Base-by-base conservation (phyloP, 1,140 invertebrate species). In the Phortica variegata region DNA sequence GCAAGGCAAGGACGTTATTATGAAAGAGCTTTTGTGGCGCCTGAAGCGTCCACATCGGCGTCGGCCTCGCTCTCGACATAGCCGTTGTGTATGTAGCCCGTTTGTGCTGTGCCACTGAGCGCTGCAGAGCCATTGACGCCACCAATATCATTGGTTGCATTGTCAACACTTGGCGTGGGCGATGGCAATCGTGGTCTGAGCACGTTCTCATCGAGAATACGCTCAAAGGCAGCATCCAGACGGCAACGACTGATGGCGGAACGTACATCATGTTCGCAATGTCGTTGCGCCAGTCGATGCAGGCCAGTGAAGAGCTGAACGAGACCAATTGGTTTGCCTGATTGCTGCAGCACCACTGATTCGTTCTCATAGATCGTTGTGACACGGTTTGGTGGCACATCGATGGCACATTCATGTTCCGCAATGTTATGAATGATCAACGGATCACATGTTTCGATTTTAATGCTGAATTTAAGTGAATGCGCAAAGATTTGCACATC, bases 201-300 rank as follows among this genome's bases (percentile, higher is more conserved):
- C n/a, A n/a, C n/a, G n/a, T n/a, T n/a, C n/a, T n/a, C n/a, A 36
- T 75, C 72, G 7, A 75, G 51, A 13, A 75, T 75, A 4, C 66
- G 49, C 40, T 75, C 72, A 20, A 75, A 75, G 6, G 75, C 63
- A 1, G 58, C 47, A 52, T 75, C 72, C 16, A 75, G 62, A 12
- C 61, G 65, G 33, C 72, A 75, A 6, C 57, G 60, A 20, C 20
- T 71, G 10, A 75, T 44, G 7, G 72, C 60, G 34, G 71, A 65
- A 6, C 61, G 60, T 1, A 60, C 40, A 9, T 23, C 34, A 8
- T 21, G 9, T 3, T 34, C 26, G 15, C 26, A 34, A 29, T 53
- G 34, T n/a, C n/a, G n/a, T 16, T 44, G 19, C 39, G 53, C 45
- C 38, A 34, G 32, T 52, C 49, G 17, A 55, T 43, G 2, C 52